phyloP scores from a whole-genome alignment of 2,888 invertebrate genomes.

The Rotaria sp. region DNA sequence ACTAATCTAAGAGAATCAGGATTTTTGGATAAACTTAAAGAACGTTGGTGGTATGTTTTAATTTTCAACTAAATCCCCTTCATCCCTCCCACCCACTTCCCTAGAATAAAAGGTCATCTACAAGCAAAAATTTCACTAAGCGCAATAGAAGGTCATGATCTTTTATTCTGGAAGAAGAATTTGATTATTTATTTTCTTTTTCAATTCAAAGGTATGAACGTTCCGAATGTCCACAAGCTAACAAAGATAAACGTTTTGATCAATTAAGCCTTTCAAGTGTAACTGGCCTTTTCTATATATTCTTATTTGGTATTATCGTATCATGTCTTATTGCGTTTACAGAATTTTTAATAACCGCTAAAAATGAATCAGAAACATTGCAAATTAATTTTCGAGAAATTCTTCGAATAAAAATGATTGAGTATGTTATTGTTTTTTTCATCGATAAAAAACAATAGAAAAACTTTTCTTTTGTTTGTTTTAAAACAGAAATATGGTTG shows the following conservation, averaged over 20 bases:
- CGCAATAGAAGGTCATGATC: no score
- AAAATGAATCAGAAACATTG: neutral
- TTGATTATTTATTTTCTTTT: neutral
- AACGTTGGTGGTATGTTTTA: conserved; percentile 88
- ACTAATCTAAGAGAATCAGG: conserved; percentile 81
- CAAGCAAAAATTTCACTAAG: no score
- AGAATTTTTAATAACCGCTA: conserved; percentile 68
- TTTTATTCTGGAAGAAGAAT: neutral
- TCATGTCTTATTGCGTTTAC: conserved; percentile 82
- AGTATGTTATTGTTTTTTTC: neutral
- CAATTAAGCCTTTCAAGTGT: conserved; percentile 83
- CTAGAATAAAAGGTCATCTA: no score
- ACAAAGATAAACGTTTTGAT: conserved; percentile 23
- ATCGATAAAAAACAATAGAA: no score
- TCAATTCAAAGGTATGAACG: neutral
- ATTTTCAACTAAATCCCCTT: conserved; percentile 54
- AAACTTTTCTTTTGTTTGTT: neutral
- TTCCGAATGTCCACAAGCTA: neutral
- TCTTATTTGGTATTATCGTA: conserved; percentile 82
- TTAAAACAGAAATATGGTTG: neutral
- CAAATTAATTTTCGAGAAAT: conserved; percentile 19
- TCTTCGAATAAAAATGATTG: conserved; percentile 19
- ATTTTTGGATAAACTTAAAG: conserved; percentile 77
- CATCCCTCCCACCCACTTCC: no score
- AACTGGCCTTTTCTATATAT: conserved; percentile 94